Evolutionary conservation across 2,113 vertebrate genomes (phyloP).

Genomic region (Strigops habroptila): DNA sequence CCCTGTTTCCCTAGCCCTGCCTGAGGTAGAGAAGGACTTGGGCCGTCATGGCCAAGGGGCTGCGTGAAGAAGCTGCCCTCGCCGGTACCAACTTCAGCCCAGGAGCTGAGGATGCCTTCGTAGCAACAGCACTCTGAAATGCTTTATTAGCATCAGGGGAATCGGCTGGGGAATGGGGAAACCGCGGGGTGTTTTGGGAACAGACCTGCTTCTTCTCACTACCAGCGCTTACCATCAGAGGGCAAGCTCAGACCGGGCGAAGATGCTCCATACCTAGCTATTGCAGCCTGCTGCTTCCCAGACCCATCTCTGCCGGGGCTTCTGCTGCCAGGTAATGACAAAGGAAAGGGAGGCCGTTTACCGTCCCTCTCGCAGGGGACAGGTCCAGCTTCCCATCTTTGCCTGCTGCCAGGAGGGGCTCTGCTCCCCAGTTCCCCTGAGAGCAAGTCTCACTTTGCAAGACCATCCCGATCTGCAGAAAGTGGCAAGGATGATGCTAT

Average conservation of each 20-base stretch:
- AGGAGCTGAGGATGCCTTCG: background rate
- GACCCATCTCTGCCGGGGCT: background rate
- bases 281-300: background rate
- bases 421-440: background rate
- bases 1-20: background rate
- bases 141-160: background rate
- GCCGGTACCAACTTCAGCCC: background rate
- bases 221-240: constrained; percentile 67
- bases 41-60: background rate
- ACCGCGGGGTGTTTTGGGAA: background rate
- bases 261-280: background rate
- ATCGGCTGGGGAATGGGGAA: background rate
- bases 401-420: background rate
- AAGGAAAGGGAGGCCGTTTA: background rate
- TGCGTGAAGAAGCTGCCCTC: background rate
- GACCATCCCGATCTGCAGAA: background rate
- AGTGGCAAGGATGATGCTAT: background rate
- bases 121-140: background rate
- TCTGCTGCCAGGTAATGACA: background rate
- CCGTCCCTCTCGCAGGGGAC: background rate
- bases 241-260: constrained; percentile 65
- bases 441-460: background rate
- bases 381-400: background rate
- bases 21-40: background rate
- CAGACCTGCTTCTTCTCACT: background rate